Evolutionary conservation across 37 sponge, comb jelly and placozoan genomes (phyloP).

Genomic region (Diacarnus erythraeanus): DNA sequence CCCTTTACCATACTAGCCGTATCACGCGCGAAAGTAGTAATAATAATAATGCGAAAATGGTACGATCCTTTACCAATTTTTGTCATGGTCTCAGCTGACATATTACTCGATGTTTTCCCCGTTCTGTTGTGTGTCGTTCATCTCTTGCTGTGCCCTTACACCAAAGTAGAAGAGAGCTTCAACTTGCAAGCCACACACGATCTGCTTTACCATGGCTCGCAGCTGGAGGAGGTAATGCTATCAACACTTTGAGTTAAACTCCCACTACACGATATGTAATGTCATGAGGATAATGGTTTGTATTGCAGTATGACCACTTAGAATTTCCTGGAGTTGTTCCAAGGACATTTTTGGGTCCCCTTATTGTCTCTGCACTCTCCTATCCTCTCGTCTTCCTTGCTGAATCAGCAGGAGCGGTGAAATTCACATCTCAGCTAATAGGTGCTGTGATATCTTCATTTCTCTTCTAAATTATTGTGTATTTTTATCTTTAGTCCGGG

Average conservation of each 20-base stretch:
- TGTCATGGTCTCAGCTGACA: not conserved
- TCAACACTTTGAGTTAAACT: not conserved
- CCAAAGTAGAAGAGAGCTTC: constrained; percentile 99
- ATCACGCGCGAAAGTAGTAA: too few species aligned
- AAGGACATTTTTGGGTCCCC: constrained; percentile 88
- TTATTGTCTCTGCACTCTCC: constrained; percentile 47
- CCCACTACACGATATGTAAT: constrained; percentile 5
- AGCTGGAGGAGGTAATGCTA: constrained; percentile 69
- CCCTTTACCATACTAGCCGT: too few species aligned
- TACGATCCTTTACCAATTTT: not conserved
- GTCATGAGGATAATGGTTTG: not conserved
- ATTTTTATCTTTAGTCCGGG: constrained; percentile 49
- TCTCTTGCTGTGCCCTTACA: constrained; percentile 84
- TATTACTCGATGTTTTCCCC: constrained; percentile 14
- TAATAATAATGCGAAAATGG: not conserved
- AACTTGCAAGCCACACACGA: constrained; percentile 97
- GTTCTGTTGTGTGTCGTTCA: constrained; percentile 41
- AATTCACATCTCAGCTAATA: constrained; percentile 70
- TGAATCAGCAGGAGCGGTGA: constrained; percentile 11
- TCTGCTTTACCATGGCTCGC: constrained; percentile 79
- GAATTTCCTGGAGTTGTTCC: constrained; percentile 96
- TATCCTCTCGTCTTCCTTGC: constrained; percentile 61
- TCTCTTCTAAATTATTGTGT: not conserved
- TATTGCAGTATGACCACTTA: constrained; percentile 80
- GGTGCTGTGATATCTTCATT: constrained; percentile 21